Percentiles rank a stretch among this genome's conserved stretches.
phyloP scores from a whole-genome alignment of 1,140 invertebrate species.

The Tetramorium simillimum region DNA sequence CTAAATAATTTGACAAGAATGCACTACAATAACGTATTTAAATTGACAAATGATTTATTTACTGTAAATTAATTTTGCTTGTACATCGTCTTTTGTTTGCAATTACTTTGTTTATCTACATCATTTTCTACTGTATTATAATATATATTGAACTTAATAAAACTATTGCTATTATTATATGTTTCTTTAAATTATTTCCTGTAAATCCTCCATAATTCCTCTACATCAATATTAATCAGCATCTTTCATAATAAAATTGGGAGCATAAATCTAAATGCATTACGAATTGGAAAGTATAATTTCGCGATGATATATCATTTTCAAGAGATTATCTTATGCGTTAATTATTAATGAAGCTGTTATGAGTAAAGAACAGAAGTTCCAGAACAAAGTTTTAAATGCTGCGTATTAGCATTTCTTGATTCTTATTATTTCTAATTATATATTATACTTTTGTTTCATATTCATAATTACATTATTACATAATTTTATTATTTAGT shows the following conservation, averaged over 20 bases:
- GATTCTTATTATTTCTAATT: background rate
- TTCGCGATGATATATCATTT: slow-evolving; percentile 13
- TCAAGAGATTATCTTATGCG: background rate
- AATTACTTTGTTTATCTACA: background rate
- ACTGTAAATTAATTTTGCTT: background rate
- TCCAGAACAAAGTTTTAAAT: background rate
- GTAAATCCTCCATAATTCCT: background rate
- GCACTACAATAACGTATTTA: background rate
- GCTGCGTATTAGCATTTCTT: background rate
- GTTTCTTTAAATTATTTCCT: background rate
- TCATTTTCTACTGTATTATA: background rate
- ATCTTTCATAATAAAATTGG: background rate
- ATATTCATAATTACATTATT: background rate
- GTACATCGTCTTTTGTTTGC: background rate
- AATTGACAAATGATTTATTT: background rate
- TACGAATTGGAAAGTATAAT: background rate
- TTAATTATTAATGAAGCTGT: slow-evolving; percentile 5
- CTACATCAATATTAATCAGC: background rate
- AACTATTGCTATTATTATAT: background rate
- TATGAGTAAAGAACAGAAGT: background rate
- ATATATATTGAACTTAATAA: background rate
- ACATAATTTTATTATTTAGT: background rate
- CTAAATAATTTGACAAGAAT: background rate
- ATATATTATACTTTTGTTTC: background rate
- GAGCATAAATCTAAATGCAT: slow-evolving; percentile 12